A percentile compares a stretch with the other conserved stretches of the same genome.
Evolutionary conservation across 2,113 vertebrate genomes (phyloP).

Genomic region (Neomonachus schauinslandi): DNA sequence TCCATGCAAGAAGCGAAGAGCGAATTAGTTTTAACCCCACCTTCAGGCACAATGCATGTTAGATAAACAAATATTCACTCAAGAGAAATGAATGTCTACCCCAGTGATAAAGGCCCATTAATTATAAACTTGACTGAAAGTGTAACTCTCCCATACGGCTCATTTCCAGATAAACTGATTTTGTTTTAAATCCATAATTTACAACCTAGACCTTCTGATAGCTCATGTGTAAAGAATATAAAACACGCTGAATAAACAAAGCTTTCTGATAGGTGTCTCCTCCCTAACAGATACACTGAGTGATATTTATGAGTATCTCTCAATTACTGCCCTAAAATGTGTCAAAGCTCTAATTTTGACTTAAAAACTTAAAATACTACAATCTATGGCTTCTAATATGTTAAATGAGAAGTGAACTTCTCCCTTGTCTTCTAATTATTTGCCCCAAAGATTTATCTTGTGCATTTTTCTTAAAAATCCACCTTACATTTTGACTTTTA

Average conservation of each 20-base stretch:
- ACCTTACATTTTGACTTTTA: conserved; percentile 34
- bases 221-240: conserved; percentile 85
- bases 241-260: conserved; percentile 83
- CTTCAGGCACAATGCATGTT: conserved; percentile 78
- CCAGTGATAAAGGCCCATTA: conserved; percentile 82
- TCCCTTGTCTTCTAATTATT: conserved; percentile 12
- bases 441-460: not conserved
- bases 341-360: conserved; percentile 80
- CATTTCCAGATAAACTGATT: conserved; percentile 84
- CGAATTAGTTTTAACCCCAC: conserved; percentile 76
- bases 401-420: conserved; percentile 45
- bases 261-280: conserved; percentile 78
- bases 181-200: conserved; percentile 87
- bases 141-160: conserved; percentile 81
- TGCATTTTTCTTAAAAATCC: conserved; percentile 31
- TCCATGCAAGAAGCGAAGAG: conserved; percentile 71
- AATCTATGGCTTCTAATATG: conserved; percentile 71
- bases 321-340: conserved; percentile 81
- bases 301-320: conserved; percentile 84
- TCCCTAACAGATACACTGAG: conserved; percentile 76
- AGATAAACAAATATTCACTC: conserved; percentile 83
- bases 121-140: conserved; percentile 86
- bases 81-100: conserved; percentile 84
- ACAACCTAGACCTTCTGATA: conserved; percentile 86
- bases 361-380: conserved; percentile 79